These are phyloP conservation scores for Chiloscyllium punctatum DNA, from an alignment of 2,797 vertebrate genomes.

Conservation along the genomic window DNA sequence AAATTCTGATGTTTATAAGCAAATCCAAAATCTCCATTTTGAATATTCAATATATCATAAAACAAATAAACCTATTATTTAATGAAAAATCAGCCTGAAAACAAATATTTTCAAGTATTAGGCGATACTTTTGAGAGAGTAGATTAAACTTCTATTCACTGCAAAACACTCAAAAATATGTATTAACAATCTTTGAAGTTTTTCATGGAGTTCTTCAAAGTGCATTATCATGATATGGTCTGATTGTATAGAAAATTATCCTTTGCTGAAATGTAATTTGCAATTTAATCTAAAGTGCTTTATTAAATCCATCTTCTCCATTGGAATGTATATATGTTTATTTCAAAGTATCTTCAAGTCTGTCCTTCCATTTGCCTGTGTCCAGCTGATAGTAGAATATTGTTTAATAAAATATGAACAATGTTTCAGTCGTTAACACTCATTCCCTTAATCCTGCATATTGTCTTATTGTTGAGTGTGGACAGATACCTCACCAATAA, in stretches of 20 bases:
- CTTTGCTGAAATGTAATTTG: not conserved
- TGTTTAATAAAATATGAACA: not conserved
- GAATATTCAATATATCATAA: not conserved
- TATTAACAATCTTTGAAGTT: not conserved
- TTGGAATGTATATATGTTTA: not conserved
- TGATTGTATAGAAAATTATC: not conserved
- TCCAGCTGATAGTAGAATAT: not conserved
- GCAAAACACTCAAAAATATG: not conserved
- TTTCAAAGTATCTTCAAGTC: not conserved
- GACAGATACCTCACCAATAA: too few relatives aligned
- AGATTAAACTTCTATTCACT: not conserved
- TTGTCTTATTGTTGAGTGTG: too few relatives aligned
- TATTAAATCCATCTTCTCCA: not conserved
- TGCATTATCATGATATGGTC: not conserved
- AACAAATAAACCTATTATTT: not conserved
- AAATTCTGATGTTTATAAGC: not conserved
- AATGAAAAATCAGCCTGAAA: not conserved
- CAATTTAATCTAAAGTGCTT: not conserved
- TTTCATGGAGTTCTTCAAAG: not conserved
- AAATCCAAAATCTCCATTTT: not conserved
- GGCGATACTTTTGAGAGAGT: not conserved
- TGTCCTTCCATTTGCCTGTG: not conserved
- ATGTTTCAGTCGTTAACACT: not conserved
- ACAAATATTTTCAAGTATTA: not conserved
- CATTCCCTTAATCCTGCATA: not conserved